phyloP scores from a whole-genome alignment of 2,888 invertebrate genomes.

The Melinaea marsaeus region DNA sequence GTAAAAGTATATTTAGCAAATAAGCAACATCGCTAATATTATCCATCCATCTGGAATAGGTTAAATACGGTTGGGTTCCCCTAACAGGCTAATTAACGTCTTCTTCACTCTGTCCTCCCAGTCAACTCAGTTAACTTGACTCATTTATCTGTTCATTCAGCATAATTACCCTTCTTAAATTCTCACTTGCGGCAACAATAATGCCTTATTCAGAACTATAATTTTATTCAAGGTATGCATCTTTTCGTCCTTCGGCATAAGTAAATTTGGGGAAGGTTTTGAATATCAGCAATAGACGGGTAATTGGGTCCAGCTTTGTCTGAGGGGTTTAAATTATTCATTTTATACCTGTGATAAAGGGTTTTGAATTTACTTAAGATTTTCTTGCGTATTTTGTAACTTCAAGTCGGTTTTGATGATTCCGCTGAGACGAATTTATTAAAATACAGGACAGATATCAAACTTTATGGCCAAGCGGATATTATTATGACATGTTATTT shows the following conservation, averaged over 20 bases:
- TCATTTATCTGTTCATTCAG: background rate
- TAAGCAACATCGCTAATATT: too few relatives aligned
- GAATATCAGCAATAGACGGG: background rate
- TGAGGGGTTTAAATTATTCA: slow-evolving; percentile 3
- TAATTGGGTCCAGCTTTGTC: background rate
- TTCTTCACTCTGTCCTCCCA: background rate
- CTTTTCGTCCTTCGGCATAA: background rate
- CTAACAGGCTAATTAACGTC: slow-evolving; percentile 1
- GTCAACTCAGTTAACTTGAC: background rate
- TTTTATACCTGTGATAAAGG: slow-evolving; percentile 1
- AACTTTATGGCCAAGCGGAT: background rate
- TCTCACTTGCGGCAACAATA: background rate
- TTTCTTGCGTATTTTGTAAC: background rate
- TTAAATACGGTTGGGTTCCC: background rate
- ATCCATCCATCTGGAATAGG: background rate
- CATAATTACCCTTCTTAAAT: background rate
- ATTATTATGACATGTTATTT: too few relatives aligned
- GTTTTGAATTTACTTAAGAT: background rate
- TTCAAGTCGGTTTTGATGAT: too few relatives aligned
- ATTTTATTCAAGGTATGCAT: background rate
- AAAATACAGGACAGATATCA: background rate
- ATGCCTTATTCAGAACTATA: background rate
- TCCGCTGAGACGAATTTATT: background rate
- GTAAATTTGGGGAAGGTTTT: background rate
- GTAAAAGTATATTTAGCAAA: too few relatives aligned